Conservation (phyloP, 2,113 vertebrate species). For the Saimiri boliviensis region DNA sequence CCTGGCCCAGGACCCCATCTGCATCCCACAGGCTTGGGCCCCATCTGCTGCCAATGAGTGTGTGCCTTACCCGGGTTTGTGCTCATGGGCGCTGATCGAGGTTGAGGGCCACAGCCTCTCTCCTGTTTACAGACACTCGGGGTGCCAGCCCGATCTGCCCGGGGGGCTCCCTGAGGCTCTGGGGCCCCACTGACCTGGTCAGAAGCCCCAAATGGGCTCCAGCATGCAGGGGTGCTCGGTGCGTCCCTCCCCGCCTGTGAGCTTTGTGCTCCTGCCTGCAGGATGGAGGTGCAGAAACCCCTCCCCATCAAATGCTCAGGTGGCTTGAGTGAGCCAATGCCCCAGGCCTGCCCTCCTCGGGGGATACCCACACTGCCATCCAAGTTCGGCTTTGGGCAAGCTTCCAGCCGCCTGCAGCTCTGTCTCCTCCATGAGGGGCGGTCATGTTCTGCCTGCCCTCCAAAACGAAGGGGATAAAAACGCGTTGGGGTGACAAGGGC, state of each 20-base stretch:
- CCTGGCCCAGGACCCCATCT: background rate
- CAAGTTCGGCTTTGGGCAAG: background rate
- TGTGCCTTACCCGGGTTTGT: background rate
- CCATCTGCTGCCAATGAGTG: fast-evolving
- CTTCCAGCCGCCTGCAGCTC: fast-evolving
- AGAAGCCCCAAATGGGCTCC: too few species aligned
- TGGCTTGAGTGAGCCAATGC: fast-evolving
- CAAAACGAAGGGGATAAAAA: background rate
- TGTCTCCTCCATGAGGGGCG: fast-evolving
- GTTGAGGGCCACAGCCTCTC: background rate
- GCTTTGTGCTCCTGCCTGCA: fast-evolving
- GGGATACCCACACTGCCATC: fast-evolving
- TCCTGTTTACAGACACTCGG: fast-evolving
- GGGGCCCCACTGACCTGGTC: background rate
- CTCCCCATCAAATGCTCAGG: fast-evolving
- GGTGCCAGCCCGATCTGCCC: background rate
- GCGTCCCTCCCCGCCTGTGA: fast-evolving
- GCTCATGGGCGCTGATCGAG: background rate
- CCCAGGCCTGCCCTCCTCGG: background rate
- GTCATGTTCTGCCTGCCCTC: fast-evolving
- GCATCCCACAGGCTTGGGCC: background rate
- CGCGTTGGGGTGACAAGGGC: fast-evolving
- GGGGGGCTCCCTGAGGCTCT: background rate
- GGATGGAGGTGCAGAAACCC: background rate
- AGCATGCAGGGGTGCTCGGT: background rate